Conservation (phyloP, 2,797 vertebrate species). For the Tapirus indicus region DNA sequence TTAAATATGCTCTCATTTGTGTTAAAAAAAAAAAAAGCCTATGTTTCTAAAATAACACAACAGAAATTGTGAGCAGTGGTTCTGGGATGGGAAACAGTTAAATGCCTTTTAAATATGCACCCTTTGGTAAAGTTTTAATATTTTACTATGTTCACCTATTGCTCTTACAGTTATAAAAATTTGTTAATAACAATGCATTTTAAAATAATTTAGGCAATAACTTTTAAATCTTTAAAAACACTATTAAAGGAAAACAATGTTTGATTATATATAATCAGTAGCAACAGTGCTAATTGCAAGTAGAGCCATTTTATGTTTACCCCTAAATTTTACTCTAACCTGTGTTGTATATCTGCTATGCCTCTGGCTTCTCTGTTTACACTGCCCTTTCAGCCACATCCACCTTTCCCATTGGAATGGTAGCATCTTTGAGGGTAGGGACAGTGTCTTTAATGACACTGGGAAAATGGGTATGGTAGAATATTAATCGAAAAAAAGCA, state of each 20-base stretch:
- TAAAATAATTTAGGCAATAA: not conserved
- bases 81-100: not conserved
- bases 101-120: not conserved
- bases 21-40: not conserved
- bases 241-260: not conserved
- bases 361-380: not conserved
- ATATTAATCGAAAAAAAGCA: not conserved
- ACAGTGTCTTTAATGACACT: not conserved
- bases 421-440: not conserved
- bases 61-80: not conserved
- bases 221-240: not conserved
- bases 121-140: not conserved
- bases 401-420: not conserved
- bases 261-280: not conserved
- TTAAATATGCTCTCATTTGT: not conserved
- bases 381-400: not conserved
- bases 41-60: not conserved
- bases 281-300: not conserved
- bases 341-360: not conserved
- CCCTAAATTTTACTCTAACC: not conserved
- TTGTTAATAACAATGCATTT: not conserved
- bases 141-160: not conserved
- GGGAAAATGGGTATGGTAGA: not conserved
- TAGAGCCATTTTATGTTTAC: not conserved
- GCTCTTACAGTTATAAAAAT: not conserved